Conservation (phyloP, 2,113 vertebrate species). For the Spilogale gracilis region DNA sequence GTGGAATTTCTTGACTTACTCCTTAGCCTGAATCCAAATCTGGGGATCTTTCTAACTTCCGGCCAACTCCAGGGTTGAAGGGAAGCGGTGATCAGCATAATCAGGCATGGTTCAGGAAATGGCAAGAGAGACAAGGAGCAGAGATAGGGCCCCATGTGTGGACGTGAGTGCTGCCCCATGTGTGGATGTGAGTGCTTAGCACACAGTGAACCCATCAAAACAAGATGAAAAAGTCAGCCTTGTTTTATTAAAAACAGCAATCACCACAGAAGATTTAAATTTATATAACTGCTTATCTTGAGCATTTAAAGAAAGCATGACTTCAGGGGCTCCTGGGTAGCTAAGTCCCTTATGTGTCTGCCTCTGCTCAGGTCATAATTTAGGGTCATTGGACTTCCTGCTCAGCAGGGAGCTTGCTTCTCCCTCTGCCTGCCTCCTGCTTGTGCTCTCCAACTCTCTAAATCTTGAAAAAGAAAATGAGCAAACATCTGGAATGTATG, state of each 20-base stretch:
- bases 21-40: background rate
- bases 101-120: background rate
- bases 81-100: background rate
- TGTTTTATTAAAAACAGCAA: background rate
- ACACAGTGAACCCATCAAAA: background rate
- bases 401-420: no score
- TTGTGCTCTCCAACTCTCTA: no score
- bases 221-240: background rate
- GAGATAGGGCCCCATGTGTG: fast-evolving
- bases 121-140: background rate
- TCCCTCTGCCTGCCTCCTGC: no score
- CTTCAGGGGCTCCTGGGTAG: background rate
- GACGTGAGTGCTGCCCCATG: fast-evolving
- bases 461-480: background rate
- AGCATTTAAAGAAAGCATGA: background rate
- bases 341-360: no score
- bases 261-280: background rate
- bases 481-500: background rate
- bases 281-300: background rate
- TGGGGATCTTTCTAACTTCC: background rate
- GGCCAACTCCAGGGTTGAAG: background rate
- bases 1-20: background rate
- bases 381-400: background rate
- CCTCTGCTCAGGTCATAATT: no score
- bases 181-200: fast-evolving